phyloP scores from a whole-genome alignment of 2,888 invertebrate species.

The Melitaea athalia region DNA sequence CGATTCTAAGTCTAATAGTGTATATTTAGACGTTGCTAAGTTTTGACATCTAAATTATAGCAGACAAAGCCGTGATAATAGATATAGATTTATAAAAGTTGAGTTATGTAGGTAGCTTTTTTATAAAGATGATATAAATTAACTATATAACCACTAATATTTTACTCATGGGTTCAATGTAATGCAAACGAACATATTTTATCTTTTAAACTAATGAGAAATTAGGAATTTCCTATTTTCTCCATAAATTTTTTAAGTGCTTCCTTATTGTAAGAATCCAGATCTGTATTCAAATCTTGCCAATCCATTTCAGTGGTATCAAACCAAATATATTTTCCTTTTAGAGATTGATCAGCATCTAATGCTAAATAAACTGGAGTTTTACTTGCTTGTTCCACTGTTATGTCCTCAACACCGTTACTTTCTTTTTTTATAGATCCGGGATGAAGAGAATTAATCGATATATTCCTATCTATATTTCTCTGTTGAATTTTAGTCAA shows the following conservation, averaged over 20 bases:
- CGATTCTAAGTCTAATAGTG: too few species aligned
- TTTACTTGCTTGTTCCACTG: slow-evolving; percentile 38
- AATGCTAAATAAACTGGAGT: slow-evolving; percentile 44
- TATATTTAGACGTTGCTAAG: too few species aligned
- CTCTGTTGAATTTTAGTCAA: slow-evolving; percentile 44
- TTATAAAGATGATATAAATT: too few species aligned
- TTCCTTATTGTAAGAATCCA: slow-evolving; percentile 30
- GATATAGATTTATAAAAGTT: too few species aligned
- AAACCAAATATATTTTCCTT: slow-evolving; percentile 47
- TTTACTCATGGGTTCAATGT: too few species aligned
- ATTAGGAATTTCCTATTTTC: too few species aligned
- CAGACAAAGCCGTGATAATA: too few species aligned
- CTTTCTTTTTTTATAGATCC: slow-evolving; percentile 45
- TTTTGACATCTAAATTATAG: too few species aligned
- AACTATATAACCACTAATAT: too few species aligned
- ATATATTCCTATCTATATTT: slow-evolving; percentile 40
- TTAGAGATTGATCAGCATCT: slow-evolving; percentile 45
- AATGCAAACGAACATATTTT: too few species aligned
- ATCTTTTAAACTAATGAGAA: too few species aligned
- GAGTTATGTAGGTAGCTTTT: too few species aligned
- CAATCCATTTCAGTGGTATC: slow-evolving; percentile 46
- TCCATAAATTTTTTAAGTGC: neutral
- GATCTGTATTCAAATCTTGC: slow-evolving; percentile 35
- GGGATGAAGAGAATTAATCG: slow-evolving; percentile 46
- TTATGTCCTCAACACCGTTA: slow-evolving; percentile 43